Conservation (phyloP, 2,797 vertebrate genomes). For the Schizopygopsis pylzovi region DNA sequence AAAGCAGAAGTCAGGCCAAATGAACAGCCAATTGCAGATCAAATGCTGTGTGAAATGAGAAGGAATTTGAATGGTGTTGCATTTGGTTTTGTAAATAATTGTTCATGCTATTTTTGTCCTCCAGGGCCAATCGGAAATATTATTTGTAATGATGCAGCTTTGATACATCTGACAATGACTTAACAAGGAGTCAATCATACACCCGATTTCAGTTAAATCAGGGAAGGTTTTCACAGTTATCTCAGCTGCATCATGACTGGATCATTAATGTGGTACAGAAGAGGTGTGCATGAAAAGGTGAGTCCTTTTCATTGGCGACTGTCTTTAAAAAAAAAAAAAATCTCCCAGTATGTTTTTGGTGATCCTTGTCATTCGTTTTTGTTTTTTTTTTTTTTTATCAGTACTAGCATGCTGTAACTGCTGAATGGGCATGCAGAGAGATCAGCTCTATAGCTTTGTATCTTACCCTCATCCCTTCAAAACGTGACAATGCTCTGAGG, state of each 20-base stretch:
- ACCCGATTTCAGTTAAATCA: slow-evolving; percentile 70
- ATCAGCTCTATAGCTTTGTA: slow-evolving; percentile 85
- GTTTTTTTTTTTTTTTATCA: slow-evolving; percentile 76
- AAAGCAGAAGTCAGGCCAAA: slow-evolving; percentile 92
- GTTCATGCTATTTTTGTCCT: slow-evolving; percentile 60
- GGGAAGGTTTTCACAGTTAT: slow-evolving; percentile 65
- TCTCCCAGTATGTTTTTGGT: slow-evolving; percentile 71
- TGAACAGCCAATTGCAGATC: slow-evolving; percentile 83
- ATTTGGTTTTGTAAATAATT: slow-evolving; percentile 46
- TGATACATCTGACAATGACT: slow-evolving; percentile 63
- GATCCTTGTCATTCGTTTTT: slow-evolving; percentile 51
- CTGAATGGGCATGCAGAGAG: slow-evolving; percentile 94
- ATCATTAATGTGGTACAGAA: slow-evolving; percentile 77
- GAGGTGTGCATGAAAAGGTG: slow-evolving; percentile 76
- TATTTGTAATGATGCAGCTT: slow-evolving; percentile 94
- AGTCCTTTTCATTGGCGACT: slow-evolving; percentile 72
- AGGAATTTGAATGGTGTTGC: slow-evolving; percentile 64
- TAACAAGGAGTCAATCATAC: slow-evolving; percentile 51
- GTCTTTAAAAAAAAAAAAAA: slow-evolving; percentile 62
- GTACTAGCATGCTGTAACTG: slow-evolving; percentile 99
- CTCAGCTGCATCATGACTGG: slow-evolving; percentile 94
- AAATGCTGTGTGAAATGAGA: slow-evolving; percentile 84
- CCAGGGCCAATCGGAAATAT: slow-evolving; percentile 62
- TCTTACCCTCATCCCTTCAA: slow-evolving; percentile 98
- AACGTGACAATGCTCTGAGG: slow-evolving; percentile 95